Base-by-base conservation (phyloP, 2,113 vertebrate species). In the Malaclemys terrapin region DNA sequence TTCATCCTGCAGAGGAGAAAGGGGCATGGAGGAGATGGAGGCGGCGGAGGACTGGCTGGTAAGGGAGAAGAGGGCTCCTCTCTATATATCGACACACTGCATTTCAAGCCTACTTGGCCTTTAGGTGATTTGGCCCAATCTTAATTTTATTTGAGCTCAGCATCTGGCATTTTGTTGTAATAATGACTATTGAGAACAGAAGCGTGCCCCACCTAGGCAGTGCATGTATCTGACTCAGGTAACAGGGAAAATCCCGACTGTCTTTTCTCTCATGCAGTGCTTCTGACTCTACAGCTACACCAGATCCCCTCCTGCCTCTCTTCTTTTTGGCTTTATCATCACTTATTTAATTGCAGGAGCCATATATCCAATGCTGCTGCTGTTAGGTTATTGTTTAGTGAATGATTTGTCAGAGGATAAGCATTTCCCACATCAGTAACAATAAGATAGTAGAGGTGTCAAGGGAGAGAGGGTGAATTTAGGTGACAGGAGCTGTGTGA, bases 1-100 rank as follows among this genome's bases (percentile, higher is more conserved):
- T 99, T 99, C 98, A 99, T 99, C 96, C 98, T 99, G 79, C 99
- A 99, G 98, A 98, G 99, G 95, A 98, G 99, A 94, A 99, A 99
- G 96, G 99, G 99, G 85, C 99, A 99, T 91, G 99, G 99, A 35
- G 99, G 99, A 62, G 99, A 99, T 94, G 99, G 99, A 81, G 98
- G 99, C 94, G 98, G 99, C 80, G 98, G 99, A 62, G 89, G 99
- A 93, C 97, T 98, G 56, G 98, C 98, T 2, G 98, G 98, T 98
- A 98, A 99, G 98, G 45, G n/a, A 42, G 85, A 35, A 79, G 56
- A 4, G 45, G 57, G 78, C 78, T 79, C 56, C 78, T 16, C 22
- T 22, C 6, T 81, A 8, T 50, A 6, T 49, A 17, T 9, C 17
- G n/a, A 22, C 24, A 8, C 42, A 4, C 12, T 47, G 78, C 47